Evolutionary conservation across 2,888 invertebrate species (phyloP), one percentile per base, ranked within the genome.

Genomic region (Sarcophaga carnaria): DNA sequence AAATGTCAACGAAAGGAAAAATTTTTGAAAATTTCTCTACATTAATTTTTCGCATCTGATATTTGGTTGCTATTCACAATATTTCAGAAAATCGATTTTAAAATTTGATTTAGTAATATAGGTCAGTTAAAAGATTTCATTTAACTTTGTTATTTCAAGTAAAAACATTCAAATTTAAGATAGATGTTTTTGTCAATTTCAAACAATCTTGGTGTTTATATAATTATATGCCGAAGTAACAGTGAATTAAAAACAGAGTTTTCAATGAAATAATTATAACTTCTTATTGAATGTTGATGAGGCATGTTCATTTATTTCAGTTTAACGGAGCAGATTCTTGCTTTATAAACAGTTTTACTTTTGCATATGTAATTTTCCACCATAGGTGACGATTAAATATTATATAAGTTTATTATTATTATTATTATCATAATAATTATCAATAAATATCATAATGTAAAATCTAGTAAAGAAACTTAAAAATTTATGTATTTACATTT

Each of bases 401-500:
- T 37, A 37, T 37, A 37, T 54, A 25, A 4, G 25, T 20, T 49
- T 14, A 69, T 22, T 8, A 47, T 69, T 22, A 54, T 67, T 27
- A 54, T 10, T 11, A 25, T 70, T 27, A 20, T 22, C 22, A 22
- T 22, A 22, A 22, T 22, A 22, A 22, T 69, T 37, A 22, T 11
- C 27, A 59, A 37, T 64, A 75, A 63, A 71, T 71, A 54, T 63
- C 22, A 14, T 20, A 64, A 20, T 37, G 37, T 71, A 71, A 71
- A 70, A 62, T 62, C 62, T 64, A 72, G n/a, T 27, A 72, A 37
- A 72, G 63, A 54, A 54, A 17, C 54, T 54, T 14, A 37, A 69
- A 67, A 67, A 67, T 45, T n/a, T 14, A 49, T 54, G 49, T 54
- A 71, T 71, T 80, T 64, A 80, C 49, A 54, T 37, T 66, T 63